Percentiles rank a stretch among this genome's conserved stretches.
phyloP scores from a whole-genome alignment of 2,888 invertebrate species.

The Acronicta aceris region DNA sequence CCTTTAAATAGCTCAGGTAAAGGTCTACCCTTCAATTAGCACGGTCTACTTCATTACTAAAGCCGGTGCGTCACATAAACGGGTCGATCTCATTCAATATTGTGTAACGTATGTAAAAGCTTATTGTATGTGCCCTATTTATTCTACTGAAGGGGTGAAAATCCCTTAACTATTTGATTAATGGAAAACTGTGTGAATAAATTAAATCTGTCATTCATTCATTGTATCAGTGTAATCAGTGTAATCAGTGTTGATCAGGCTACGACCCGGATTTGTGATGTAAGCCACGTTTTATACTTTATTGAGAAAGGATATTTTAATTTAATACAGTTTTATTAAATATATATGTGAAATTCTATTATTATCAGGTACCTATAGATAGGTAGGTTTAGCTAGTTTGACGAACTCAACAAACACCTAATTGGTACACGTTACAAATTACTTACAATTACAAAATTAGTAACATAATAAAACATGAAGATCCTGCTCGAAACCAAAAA shows the following conservation, averaged over 20 bases:
- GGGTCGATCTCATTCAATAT: slow-evolving; percentile 17
- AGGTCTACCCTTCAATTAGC: slow-evolving; percentile 73
- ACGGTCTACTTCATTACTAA: slow-evolving; percentile 83
- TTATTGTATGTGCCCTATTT: slow-evolving; percentile 30
- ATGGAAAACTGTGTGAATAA: slow-evolving; percentile 42
- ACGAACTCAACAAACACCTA: too few species aligned
- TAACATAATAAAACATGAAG: too few species aligned
- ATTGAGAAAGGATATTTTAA: background rate
- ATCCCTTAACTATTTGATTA: slow-evolving; percentile 32
- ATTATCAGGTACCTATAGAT: too few species aligned
- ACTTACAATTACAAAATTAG: too few species aligned
- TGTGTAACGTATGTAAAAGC: slow-evolving; percentile 2
- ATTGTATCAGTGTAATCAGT: slow-evolving; percentile 7
- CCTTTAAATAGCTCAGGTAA: slow-evolving; percentile 65
- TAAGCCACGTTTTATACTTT: background rate
- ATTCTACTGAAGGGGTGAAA: slow-evolving; percentile 20
- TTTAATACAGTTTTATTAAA: too few species aligned
- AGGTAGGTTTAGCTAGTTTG: too few species aligned
- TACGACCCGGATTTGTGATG: background rate
- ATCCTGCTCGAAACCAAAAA: too few species aligned
- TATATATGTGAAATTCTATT: too few species aligned
- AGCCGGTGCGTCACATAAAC: slow-evolving; percentile 35
- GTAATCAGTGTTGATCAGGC: slow-evolving; percentile 8
- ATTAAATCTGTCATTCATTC: slow-evolving; percentile 26
- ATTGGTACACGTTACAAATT: too few species aligned